A percentile compares a stretch with the other conserved stretches of the same genome.
phyloP scores from a whole-genome alignment of 1,140 invertebrate genomes.

The Zaprionus tsacasi region DNA sequence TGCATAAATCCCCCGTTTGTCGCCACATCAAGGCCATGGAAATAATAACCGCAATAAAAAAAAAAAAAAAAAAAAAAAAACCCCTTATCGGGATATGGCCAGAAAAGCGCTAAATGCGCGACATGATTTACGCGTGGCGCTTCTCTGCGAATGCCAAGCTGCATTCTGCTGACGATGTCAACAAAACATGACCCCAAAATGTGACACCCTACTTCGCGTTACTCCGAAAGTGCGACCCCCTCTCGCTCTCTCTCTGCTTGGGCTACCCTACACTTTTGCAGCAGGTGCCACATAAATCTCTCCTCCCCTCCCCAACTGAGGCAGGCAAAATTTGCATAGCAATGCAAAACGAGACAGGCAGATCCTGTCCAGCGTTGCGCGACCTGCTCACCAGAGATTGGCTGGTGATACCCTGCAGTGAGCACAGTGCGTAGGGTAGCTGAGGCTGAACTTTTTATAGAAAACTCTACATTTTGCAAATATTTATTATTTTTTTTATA shows the following conservation, averaged over 20 bases:
- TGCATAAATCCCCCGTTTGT: neutral
- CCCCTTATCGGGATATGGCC: slow-evolving; percentile 19
- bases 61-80: neutral
- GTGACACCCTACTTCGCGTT: neutral
- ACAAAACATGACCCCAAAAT: slow-evolving; percentile 49
- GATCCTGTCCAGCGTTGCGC: slow-evolving; percentile 1
- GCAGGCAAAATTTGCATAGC: slow-evolving; percentile 44
- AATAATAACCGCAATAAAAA: slow-evolving; percentile 15
- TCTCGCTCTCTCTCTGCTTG: no score
- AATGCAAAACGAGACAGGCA: slow-evolving; percentile 31
- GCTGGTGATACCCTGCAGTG: slow-evolving; percentile 1
- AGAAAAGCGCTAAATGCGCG: slow-evolving; percentile 10
- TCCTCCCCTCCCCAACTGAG: neutral
- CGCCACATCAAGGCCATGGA: slow-evolving; percentile 7
- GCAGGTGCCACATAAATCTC: slow-evolving; percentile 40
- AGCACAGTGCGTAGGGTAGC: neutral
- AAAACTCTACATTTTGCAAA: no score
- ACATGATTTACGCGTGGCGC: slow-evolving; percentile 42
- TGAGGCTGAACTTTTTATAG: no score
- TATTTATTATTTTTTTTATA: no score
- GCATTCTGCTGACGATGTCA: slow-evolving; percentile 40
- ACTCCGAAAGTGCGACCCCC: neutral
- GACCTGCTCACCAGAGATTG: neutral
- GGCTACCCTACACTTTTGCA: slow-evolving; percentile 8
- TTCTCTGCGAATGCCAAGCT: slow-evolving; percentile 19